Percentiles rank a stretch among this genome's conserved stretches.
Conservation (phyloP, 2,113 vertebrate genomes). For the Eublepharis macularius region DNA sequence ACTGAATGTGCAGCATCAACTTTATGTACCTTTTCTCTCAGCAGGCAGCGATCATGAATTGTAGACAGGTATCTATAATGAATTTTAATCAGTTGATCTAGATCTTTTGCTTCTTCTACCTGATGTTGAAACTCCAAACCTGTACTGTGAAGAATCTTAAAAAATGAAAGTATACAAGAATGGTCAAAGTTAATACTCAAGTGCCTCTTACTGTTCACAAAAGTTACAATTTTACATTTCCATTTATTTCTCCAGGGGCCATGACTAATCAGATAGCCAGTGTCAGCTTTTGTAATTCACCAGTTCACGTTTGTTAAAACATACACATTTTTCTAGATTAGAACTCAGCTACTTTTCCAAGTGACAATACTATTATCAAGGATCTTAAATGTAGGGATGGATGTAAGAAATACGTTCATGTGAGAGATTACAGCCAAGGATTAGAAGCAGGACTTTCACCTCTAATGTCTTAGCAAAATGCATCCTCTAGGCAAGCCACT, state of each 20-base stretch:
- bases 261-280: not conserved
- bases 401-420: not conserved
- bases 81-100: constrained; percentile 98
- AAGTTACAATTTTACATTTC: not conserved
- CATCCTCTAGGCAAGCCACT: not conserved
- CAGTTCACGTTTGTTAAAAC: not conserved
- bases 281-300: not conserved
- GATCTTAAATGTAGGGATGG: not conserved
- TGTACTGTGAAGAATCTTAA: constrained; percentile 95
- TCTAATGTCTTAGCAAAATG: not conserved
- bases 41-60: constrained; percentile 94
- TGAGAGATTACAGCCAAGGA: not conserved
- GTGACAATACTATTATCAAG: not conserved
- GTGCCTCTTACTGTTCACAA: not conserved
- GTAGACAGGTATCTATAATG: constrained; percentile 96
- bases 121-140: constrained; percentile 98
- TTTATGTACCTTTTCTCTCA: constrained; percentile 90
- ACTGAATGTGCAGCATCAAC: not conserved
- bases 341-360: rapidly evolving
- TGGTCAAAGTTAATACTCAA: constrained; percentile 8
- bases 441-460: not conserved
- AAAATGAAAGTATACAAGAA: constrained; percentile 22
- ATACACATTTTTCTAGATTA: not conserved
- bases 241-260: not conserved
- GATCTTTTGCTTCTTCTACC: constrained; percentile 95